Base-by-base conservation (phyloP, 23 tunicate species). In the Ciona savignyi region DNA sequence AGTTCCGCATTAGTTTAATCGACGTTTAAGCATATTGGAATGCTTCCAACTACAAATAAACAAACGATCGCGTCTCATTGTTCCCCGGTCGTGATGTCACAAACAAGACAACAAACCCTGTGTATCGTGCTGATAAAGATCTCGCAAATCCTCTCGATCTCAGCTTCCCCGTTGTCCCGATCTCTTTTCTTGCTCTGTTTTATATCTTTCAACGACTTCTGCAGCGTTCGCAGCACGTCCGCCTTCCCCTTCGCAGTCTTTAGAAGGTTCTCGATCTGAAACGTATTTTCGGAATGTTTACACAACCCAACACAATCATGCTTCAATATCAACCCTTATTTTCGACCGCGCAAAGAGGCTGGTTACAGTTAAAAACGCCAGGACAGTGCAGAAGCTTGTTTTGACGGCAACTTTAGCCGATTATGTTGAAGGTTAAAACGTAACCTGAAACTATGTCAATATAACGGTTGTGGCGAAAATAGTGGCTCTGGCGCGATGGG, bases 251-350 rank as follows among this genome's bases (percentile, higher is more conserved):
- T 76, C 19, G 92, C 87, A 25, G 82, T 79, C 31, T 78, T 76
- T 62, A 91, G 73, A 0, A 91, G 78, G 63, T 91, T 91, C 69
- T 91, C 97, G 76, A 91, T 85, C 97, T 91, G 68, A 33, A 30
- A 74, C 31, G 4, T 19, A 42, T 42, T 42, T 42, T 42, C 15
- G 56, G 15, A 42, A 42, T 42, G 56, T 9, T 42, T 42, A 15
- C 15, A n/a, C n/a, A n/a, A n/a, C n/a, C n/a, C n/a, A n/a, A n/a
- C n/a, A n/a, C n/a, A n/a, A n/a, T n/a, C n/a, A n/a, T n/a, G n/a
- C n/a, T n/a, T n/a, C n/a, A n/a, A n/a, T n/a, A n/a, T n/a, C n/a
- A n/a, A n/a, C n/a, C n/a, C n/a, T n/a, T n/a, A n/a, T 42, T 42
- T 42, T 42, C 56, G 56, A 42, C 9, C 56, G n/a, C n/a, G n/a